phyloP scores from a whole-genome alignment of 2,888 invertebrate genomes.

The Scelioninae gen. 1 region DNA sequence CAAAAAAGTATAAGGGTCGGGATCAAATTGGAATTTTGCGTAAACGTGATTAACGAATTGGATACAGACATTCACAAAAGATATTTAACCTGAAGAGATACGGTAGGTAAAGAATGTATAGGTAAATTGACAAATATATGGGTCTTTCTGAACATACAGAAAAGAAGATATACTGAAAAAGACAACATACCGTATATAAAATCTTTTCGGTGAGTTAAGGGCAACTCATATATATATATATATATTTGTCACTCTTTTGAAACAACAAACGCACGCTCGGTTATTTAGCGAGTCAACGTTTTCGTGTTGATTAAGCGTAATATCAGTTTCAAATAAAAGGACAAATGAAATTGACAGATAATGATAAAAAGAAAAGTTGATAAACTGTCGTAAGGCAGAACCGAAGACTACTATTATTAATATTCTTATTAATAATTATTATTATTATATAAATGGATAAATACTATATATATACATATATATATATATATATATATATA shows the following conservation, averaged over 20 bases:
- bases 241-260: constrained; percentile 56
- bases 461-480: constrained; percentile 30
- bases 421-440: constrained; percentile 30
- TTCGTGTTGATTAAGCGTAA: constrained; percentile 32
- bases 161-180: too few relatives aligned
- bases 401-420: constrained; percentile 58
- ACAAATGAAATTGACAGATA: constrained; percentile 19
- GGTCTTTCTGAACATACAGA: too few relatives aligned
- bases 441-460: constrained; percentile 31
- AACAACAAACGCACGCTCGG: constrained; percentile 65
- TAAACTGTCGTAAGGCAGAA: constrained; percentile 27
- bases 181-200: too few relatives aligned
- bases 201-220: too few relatives aligned
- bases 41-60: too few relatives aligned
- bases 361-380: constrained; percentile 31
- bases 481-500: too few relatives aligned
- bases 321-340: constrained; percentile 15
- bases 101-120: too few relatives aligned
- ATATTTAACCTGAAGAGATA: too few relatives aligned
- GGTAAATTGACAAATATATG: too few relatives aligned
- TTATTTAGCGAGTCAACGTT: constrained; percentile 47
- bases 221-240: constrained; percentile 43
- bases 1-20: too few relatives aligned
- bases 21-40: too few relatives aligned
- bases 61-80: too few relatives aligned